Conservation (phyloP, 1,140 invertebrate species). For the Eriocheir sinensis region DNA sequence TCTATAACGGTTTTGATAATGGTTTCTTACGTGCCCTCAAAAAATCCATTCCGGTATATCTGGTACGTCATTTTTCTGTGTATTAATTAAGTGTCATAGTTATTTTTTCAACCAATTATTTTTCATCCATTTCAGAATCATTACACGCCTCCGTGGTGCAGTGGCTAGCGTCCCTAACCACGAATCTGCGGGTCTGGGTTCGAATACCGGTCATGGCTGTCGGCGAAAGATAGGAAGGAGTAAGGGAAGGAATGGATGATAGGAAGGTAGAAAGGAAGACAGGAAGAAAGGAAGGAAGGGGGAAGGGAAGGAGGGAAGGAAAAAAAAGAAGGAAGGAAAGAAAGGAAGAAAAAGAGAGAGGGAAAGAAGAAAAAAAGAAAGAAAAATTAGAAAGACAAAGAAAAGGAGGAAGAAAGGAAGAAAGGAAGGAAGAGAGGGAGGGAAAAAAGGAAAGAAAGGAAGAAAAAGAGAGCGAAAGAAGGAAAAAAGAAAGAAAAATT, state of each 20-base stretch:
- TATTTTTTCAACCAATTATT: too few species aligned
- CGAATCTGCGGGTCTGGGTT: too few species aligned
- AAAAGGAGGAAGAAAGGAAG: background rate
- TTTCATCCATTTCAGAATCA: too few species aligned
- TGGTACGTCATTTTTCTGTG: too few species aligned
- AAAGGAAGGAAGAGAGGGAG: background rate
- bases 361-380: background rate
- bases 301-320: background rate
- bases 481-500: background rate
- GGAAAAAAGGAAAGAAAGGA: background rate
- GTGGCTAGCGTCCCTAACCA: too few species aligned
- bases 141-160: too few species aligned
- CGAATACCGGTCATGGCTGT: too few species aligned
- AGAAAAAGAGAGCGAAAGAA: background rate
- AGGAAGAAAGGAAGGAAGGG: conserved; percentile 8
- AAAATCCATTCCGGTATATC: too few species aligned
- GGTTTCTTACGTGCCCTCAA: too few species aligned
- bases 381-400: background rate
- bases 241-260: background rate
- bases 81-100: too few species aligned
- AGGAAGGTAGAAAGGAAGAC: background rate
- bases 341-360: background rate
- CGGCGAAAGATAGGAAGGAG: too few species aligned
- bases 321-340: background rate
- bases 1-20: too few species aligned